phyloP scores from a whole-genome alignment of 2,888 invertebrate genomes.

The Smittia sp. region DNA sequence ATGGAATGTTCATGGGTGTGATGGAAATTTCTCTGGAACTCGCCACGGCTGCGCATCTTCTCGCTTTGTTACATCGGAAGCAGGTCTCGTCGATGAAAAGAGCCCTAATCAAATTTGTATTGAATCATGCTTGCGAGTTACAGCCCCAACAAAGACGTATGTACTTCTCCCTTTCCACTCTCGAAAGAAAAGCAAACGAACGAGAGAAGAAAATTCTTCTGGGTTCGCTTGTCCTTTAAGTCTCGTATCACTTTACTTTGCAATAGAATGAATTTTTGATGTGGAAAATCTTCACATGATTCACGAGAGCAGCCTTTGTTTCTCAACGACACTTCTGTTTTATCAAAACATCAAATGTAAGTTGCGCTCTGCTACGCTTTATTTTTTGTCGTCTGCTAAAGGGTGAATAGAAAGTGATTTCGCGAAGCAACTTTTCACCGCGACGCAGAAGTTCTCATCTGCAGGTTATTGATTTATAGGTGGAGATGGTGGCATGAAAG shows the following conservation, averaged over 20 bases:
- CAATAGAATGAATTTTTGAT: constrained; percentile 22
- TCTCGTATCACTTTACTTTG: too few relatives aligned
- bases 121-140: constrained; percentile 14
- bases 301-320: background rate
- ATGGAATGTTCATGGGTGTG: background rate
- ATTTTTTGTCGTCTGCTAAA: background rate
- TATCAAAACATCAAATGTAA: constrained; percentile 20
- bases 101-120: constrained; percentile 40
- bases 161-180: background rate
- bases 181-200: background rate
- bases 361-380: background rate
- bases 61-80: background rate
- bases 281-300: background rate
- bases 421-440: background rate
- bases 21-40: background rate
- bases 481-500: background rate
- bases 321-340: constrained; percentile 19
- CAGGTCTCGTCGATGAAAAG: constrained; percentile 31
- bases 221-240: too few relatives aligned
- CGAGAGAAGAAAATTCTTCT: background rate
- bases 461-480: constrained; percentile 23
- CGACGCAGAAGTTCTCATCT: background rate
- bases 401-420: background rate
- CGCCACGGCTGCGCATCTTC: background rate
- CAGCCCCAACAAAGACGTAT: background rate